A percentile compares a stretch with the other conserved stretches of the same genome.
Evolutionary conservation across 2,888 invertebrate genomes (phyloP).

Genomic region (Nysson spinosus): DNA sequence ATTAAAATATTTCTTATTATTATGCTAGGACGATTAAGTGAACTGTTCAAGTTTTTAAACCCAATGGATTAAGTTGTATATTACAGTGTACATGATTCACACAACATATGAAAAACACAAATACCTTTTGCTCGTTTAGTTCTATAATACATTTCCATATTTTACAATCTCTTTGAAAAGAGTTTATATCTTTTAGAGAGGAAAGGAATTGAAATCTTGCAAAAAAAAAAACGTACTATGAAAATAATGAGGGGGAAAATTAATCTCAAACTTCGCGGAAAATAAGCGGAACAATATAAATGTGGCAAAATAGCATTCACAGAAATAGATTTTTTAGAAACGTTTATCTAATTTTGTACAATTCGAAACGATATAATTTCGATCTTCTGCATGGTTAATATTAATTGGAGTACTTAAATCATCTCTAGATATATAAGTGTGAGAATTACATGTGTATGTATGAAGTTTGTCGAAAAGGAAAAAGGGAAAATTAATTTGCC

Average conservation of each 20-base stretch:
- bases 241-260: constrained; percentile 4
- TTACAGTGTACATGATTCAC: constrained; percentile 1
- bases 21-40: too few relatives aligned
- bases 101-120: constrained; percentile 15
- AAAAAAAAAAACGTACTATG: neutral
- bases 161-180: constrained; percentile 20
- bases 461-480: neutral
- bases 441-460: constrained; percentile 8
- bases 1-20: too few relatives aligned
- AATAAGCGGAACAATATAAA: neutral
- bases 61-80: constrained; percentile 7
- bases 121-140: constrained; percentile 10
- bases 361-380: too few relatives aligned
- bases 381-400: too few relatives aligned
- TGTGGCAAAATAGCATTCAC: too few relatives aligned
- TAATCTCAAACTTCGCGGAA: neutral
- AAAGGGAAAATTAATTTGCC: constrained; percentile 14
- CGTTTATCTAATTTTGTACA: too few relatives aligned
- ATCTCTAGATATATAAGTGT: neutral
- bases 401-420: too few relatives aligned
- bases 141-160: constrained; percentile 28
- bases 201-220: too few relatives aligned
- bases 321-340: too few relatives aligned
- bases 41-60: neutral
- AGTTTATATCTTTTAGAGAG: neutral